Base-by-base conservation (phyloP, 2,797 vertebrate genomes). In the Apogon talboti region DNA sequence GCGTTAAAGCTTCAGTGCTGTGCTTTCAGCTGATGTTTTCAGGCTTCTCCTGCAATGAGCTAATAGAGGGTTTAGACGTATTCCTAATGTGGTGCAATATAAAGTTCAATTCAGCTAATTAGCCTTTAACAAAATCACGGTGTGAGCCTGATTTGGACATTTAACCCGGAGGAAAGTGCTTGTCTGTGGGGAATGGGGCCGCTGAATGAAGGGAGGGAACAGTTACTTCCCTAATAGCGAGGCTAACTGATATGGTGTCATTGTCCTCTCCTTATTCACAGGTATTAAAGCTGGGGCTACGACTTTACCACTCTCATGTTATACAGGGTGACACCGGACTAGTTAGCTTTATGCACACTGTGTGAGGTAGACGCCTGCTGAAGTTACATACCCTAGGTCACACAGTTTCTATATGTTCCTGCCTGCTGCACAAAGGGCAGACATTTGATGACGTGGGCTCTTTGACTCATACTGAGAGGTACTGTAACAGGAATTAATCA, bases 291-390 rank as follows among this genome's bases (percentile, higher is more conserved):
- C 65, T 10, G 28, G 11, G 18, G 38, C 53, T 51, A 51, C 51
- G 52, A 40, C 55, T 24, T 30, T 6, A 51, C 59, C 45, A 8
- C 21, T 8, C 56, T 67, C 66, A 52, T 67, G 53, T 44, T 44
- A 65, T 57, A 44, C 28, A 4, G 1, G 19, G 12, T 15, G 16
- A n/a, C 28, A 2, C 49, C 43, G 35, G 49, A 38, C 14, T 56
- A 3, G 56, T 42, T 24, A 57, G 40, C 33, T 1, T 7, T n/a
- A 1, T 9, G 38, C 37, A 6, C 54, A 4, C 54, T 49, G 48
- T 7, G 4, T 28, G 8, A 8, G 16, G 28, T 21, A 7, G 44
- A n/a, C 28, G 9, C 48, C 50, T 24, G 28, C 41, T 28, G 2
- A 46, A 35, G 11, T 11, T 51, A 13, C 46, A 44, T 49, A 35